Evolutionary conservation across 2,113 vertebrate genomes (phyloP), one percentile per base, ranked within the genome.

Genomic region (Corydoras maculifer): DNA sequence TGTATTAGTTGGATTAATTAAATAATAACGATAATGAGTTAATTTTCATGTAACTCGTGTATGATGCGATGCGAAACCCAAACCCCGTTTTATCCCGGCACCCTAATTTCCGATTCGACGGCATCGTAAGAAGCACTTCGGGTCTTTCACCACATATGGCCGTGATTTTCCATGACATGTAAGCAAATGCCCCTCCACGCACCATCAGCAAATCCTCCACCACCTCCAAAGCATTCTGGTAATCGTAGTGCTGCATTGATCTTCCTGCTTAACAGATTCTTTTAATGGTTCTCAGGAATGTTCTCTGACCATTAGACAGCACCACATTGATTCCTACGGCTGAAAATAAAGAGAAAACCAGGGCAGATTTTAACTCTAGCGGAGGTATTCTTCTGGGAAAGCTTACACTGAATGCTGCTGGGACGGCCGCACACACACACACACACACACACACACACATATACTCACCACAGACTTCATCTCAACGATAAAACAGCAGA

Each of bases 261-360:
- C 60, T 58, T 49, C 51, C 13, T 18, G 32, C 43, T 67, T 68
- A 50, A 35, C 35, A 73, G 51, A 57, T 53, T 15, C 66, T 69
- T 75, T 65, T 48, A 65, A 31, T 12, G 59, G 58, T 74, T 71
- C 71, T 50, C 54, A 68, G 68, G 43, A 35, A 35, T 79, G 67
- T 64, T 60, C 53, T 31, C 5, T 53, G 29, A 60, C 63, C 49
- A 76, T 76, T 71, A 76, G 32, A 54, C 57, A 74, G 29, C 14
- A 48, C 29, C 11, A 43, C 49, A 79, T 74, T 71, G 59, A 68
- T 62, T 64, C 70, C 71, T 76, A 57, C 31, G 50, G 49, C 8
- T 58, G 43, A 53, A 62, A 70, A 54, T 65, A 73, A 70, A 65
- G 32, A 65, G 49, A 48, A 3, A 49, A 72, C 54, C 13, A 8